These are phyloP conservation scores for Otis tarda DNA, from an alignment of 2,113 vertebrate genomes.

Conservation along the genomic window DNA sequence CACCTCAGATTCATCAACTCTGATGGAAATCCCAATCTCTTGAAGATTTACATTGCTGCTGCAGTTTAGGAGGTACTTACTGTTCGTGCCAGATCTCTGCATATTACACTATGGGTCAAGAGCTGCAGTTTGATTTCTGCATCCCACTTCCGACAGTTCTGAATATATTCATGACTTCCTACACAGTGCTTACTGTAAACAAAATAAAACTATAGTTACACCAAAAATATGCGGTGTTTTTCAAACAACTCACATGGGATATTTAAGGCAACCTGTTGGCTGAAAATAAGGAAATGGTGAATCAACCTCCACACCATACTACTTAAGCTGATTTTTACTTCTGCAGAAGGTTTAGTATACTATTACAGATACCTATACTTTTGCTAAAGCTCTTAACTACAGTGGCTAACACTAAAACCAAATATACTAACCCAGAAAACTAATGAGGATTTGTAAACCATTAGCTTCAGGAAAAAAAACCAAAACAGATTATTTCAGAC, in stretches of 20 bases:
- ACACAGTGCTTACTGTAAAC: conserved; percentile 89
- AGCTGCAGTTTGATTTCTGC: conserved; percentile 93
- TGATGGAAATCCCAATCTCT: not conserved
- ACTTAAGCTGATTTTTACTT: not conserved
- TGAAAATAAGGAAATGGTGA: not conserved
- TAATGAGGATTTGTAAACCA: not conserved
- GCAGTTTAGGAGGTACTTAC: conserved; percentile 76
- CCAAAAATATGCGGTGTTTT: not conserved
- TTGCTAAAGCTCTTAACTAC: not conserved
- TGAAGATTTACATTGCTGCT: not conserved
- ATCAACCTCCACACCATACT: not conserved
- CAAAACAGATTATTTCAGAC: not conserved
- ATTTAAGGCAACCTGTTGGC: not conserved
- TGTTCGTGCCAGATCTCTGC: conserved; percentile 86
- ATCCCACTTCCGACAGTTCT: conserved; percentile 97
- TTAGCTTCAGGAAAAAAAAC: not conserved
- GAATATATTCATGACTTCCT: conserved; percentile 97
- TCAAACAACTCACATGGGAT: not conserved
- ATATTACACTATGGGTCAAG: conserved; percentile 80
- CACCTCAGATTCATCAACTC: not conserved
- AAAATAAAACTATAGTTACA: not conserved
- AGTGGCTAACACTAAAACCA: not conserved
- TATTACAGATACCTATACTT: not conserved
- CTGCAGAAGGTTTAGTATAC: not conserved
- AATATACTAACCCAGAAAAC: not conserved